A percentile compares a stretch with the other conserved stretches of the same genome.
These are phyloP conservation scores for Diprion similis DNA, from an alignment of 1,140 invertebrate genomes.

Conservation along the genomic window DNA sequence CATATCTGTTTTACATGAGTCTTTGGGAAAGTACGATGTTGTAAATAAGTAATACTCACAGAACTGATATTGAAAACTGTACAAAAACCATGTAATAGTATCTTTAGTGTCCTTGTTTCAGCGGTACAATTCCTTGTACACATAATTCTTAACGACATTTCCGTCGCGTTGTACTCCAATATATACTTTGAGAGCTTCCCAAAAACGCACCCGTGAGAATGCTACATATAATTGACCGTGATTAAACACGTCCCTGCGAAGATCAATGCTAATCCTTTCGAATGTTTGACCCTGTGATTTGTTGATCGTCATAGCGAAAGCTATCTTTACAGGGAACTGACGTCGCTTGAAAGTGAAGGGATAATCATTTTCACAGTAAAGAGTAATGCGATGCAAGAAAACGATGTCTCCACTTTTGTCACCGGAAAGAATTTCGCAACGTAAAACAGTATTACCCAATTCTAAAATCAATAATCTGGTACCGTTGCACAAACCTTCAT, in stretches of 20 bases:
- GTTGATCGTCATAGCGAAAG: constrained; percentile 63
- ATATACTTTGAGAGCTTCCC: constrained; percentile 21
- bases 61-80: too few species aligned
- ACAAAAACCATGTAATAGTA: not conserved
- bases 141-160: constrained; percentile 10
- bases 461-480: constrained; percentile 27
- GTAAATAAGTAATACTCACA: too few species aligned
- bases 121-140: constrained; percentile 15
- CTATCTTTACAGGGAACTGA: constrained; percentile 44
- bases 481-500: constrained; percentile 27
- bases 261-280: constrained; percentile 39
- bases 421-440: constrained; percentile 32
- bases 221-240: constrained; percentile 50
- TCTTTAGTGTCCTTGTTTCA: not conserved
- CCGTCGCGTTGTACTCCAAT: constrained; percentile 12
- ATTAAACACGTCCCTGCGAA: constrained; percentile 40
- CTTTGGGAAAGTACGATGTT: not conserved
- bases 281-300: constrained; percentile 53
- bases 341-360: constrained; percentile 24
- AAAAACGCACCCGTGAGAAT: constrained; percentile 31
- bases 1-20: not conserved
- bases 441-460: constrained; percentile 27
- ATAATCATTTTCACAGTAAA: constrained; percentile 25
- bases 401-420: constrained; percentile 25
- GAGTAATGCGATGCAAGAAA: constrained; percentile 24